Evolutionary conservation across 1,140 invertebrate genomes (phyloP), one percentile per base, ranked within the genome.

Genomic region (Papilio aristodemus): DNA sequence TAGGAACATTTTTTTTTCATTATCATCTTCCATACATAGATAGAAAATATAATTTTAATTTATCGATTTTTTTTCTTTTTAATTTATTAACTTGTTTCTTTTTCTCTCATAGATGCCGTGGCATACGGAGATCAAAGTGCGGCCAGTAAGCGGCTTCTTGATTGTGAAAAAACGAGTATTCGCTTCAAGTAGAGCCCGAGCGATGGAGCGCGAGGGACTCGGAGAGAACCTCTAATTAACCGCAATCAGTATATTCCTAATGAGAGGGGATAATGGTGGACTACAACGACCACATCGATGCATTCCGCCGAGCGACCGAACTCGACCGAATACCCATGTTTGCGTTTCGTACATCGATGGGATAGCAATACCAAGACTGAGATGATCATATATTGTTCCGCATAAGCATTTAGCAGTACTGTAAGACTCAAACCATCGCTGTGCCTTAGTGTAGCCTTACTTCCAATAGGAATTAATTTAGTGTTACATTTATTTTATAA

Each of bases 231-330:
- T 84, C 80, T 88, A 91, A 91, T 91, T 91, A 91, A 89, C 80
- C 85, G 86, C 85, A 91, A 91, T 91, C 89, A 90, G 89, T 89
- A 86, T 91, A 90, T 91, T 90, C 86, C 87, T 91, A 91, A 90
- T 90, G 89, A 89, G 84, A 85, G 87, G 77, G 83, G 81, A 86
- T 89, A 87, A 91, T 91, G 84, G 86, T 88, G 82, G 87, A 84
- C 82, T 87, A 83, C 85, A 86, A 89, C 87, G 87, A 89, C 72
- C 84, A 81, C 84, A 90, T 89, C 86, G 84, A 90, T 81, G 85
- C 85, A 91, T 89, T 89, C 89, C 89, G 74, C 69, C 76, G 78
- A 78, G 75, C 76, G 81, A 83, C 80, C 79, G 80, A 79, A 76
- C 78, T 79, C 71, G 79, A 83, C 80, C 80, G 86, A 86, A 85